Evolutionary conservation across 1,140 invertebrate genomes (phyloP).

Genomic region (Cydia splendana): DNA sequence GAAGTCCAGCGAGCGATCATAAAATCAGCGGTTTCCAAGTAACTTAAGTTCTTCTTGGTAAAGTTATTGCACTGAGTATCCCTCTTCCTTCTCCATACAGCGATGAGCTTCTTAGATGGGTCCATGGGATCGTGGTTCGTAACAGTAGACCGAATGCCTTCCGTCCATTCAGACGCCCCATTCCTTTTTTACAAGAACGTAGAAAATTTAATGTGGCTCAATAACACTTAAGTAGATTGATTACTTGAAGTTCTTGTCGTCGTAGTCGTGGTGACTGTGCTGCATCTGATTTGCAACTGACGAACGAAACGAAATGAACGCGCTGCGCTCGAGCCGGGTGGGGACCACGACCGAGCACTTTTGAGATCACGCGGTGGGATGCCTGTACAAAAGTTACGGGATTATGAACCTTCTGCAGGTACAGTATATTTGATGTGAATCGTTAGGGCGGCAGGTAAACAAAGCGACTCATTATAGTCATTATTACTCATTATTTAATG

Average conservation of each 20-base stretch:
- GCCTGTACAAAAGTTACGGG: too few species aligned
- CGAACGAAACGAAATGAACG: too few species aligned
- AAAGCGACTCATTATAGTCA: too few species aligned
- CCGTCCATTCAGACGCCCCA: neutral
- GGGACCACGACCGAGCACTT: too few species aligned
- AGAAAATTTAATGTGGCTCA: neutral
- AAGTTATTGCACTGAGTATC: neutral
- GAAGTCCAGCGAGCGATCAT: constrained; percentile 10
- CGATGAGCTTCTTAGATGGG: neutral
- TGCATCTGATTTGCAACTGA: neutral
- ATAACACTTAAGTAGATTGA: neutral
- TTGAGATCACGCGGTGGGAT: too few species aligned
- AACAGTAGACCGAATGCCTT: neutral
- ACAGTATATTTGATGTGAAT: too few species aligned
- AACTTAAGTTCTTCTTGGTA: neutral
- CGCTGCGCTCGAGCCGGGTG: too few species aligned
- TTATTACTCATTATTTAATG: too few species aligned
- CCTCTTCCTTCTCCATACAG: neutral
- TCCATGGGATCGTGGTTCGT: neutral
- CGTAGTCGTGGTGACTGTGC: neutral
- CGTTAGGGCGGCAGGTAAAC: too few species aligned
- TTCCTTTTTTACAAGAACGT: neutral
- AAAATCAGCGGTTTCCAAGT: neutral
- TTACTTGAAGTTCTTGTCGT: neutral
- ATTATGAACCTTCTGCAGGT: too few species aligned